These are phyloP conservation scores for Channa striata DNA, from an alignment of 2,797 vertebrate genomes.

Conservation along the genomic window DNA sequence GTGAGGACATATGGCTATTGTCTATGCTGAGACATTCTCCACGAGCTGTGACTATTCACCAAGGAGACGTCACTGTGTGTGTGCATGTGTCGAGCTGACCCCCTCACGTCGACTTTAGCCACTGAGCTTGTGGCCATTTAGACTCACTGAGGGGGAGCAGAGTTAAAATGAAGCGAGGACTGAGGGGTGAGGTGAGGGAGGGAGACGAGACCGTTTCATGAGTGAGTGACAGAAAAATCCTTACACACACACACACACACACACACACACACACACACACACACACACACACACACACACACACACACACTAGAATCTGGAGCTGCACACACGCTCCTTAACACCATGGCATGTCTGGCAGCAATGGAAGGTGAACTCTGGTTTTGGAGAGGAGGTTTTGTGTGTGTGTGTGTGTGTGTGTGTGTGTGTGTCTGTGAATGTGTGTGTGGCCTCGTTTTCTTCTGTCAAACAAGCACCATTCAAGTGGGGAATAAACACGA, in stretches of 20 bases:
- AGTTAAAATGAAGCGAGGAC: conserved; percentile 60
- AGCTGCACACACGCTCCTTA: not conserved
- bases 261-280: conserved; percentile 2
- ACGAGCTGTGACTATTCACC: conserved; percentile 73
- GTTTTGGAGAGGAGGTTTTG: conserved; percentile 11
- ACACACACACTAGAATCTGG: conserved; percentile 3
- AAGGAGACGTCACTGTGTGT: conserved; percentile 71
- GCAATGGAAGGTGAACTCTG: conserved; percentile 50
- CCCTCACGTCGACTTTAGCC: conserved; percentile 57
- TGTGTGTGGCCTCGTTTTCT: conserved; percentile 63
- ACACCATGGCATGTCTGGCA: conserved; percentile 50
- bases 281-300: too few species aligned
- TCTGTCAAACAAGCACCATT: conserved; percentile 77
- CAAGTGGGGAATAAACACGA: conserved; percentile 65
- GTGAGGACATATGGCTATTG: conserved; percentile 74
- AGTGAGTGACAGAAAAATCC: conserved; percentile 45
- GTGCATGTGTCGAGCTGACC: conserved; percentile 45
- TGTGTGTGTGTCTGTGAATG: conserved; percentile 23
- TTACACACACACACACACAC: conserved; percentile 11
- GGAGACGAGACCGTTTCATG: conserved; percentile 34
- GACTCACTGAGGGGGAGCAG: conserved; percentile 67
- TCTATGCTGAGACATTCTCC: conserved; percentile 80
- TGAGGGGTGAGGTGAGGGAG: conserved; percentile 29
- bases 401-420: conserved; percentile 2
- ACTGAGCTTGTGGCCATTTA: conserved; percentile 65